phyloP scores from a whole-genome alignment of 2,888 invertebrate genomes.

The Cerastis rubricosa region DNA sequence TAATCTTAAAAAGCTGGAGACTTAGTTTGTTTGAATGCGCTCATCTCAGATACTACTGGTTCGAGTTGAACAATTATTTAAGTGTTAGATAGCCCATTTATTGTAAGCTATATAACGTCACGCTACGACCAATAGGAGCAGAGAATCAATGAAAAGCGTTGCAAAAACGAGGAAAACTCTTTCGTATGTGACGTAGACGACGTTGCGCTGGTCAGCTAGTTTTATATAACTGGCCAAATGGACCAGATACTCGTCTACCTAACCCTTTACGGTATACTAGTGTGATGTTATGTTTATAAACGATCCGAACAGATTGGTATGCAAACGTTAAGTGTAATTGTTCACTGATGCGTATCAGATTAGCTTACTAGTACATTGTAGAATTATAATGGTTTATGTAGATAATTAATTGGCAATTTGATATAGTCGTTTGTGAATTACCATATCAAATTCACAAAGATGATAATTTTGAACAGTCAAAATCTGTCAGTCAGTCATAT shows the following conservation, averaged over 20 bases:
- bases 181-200: too few relatives aligned
- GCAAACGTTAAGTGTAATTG: slow-evolving; percentile 26
- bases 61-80: too few relatives aligned
- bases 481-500: not conserved
- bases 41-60: too few relatives aligned
- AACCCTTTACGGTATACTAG: not conserved
- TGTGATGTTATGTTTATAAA: slow-evolving; percentile 33
- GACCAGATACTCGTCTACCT: not conserved
- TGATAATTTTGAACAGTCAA: not conserved
- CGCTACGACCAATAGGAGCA: too few relatives aligned
- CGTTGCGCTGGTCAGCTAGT: too few relatives aligned
- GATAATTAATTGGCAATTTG: slow-evolving; percentile 49
- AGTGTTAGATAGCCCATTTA: too few relatives aligned
- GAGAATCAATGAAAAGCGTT: too few relatives aligned
- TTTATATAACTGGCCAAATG: not conserved
- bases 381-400: slow-evolving; percentile 22
- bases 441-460: not conserved
- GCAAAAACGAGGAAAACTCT: too few relatives aligned
- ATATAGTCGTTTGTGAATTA: slow-evolving; percentile 32
- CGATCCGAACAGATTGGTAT: slow-evolving; percentile 20
- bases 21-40: too few relatives aligned
- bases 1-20: too few relatives aligned
- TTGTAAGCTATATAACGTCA: too few relatives aligned
- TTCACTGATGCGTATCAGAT: slow-evolving; percentile 30
- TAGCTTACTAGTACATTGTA: slow-evolving; percentile 33